phyloP scores from a whole-genome alignment of 2,888 invertebrate species.

The Apamea crenata region DNA sequence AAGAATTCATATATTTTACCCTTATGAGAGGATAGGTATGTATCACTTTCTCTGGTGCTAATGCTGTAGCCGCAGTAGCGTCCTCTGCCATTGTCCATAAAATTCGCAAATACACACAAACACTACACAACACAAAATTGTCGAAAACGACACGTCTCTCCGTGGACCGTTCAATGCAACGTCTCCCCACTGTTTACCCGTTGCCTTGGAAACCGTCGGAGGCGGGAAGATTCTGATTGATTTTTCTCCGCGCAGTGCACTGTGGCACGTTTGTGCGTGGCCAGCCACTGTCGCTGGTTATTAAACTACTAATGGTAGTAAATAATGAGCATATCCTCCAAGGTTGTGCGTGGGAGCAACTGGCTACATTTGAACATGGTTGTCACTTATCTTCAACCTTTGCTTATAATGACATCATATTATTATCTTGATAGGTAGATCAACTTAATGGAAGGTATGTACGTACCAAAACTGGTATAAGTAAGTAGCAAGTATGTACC shows the following conservation, averaged over 20 bases:
- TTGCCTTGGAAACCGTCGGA: constrained; percentile 87
- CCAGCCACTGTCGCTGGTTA: constrained; percentile 66
- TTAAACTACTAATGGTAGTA: constrained; percentile 65
- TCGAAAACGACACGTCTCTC: constrained; percentile 71
- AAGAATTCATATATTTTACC: constrained; percentile 85
- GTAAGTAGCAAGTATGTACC: background rate
- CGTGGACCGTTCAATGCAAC: constrained; percentile 71
- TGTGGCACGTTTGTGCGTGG: constrained; percentile 64
- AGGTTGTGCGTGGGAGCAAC: constrained; percentile 68
- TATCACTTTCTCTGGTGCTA: constrained; percentile 92
- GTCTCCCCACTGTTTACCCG: constrained; percentile 88
- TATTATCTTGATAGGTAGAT: constrained; percentile 31
- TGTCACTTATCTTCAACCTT: constrained; percentile 36
- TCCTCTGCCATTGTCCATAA: constrained; percentile 83
- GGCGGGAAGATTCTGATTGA: constrained; percentile 88
- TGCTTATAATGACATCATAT: constrained; percentile 53
- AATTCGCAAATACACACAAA: constrained; percentile 53
- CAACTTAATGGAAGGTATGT: background rate
- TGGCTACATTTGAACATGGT: constrained; percentile 27
- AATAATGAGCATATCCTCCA: constrained; percentile 57
- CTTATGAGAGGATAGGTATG: constrained; percentile 96
- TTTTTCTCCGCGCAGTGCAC: constrained; percentile 82
- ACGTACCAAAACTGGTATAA: background rate
- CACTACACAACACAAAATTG: constrained; percentile 56
- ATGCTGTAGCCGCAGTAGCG: constrained; percentile 77